These are phyloP conservation scores for Euphonia xanthogaster DNA, from an alignment of 2,797 vertebrate species.

Conservation along the genomic window DNA sequence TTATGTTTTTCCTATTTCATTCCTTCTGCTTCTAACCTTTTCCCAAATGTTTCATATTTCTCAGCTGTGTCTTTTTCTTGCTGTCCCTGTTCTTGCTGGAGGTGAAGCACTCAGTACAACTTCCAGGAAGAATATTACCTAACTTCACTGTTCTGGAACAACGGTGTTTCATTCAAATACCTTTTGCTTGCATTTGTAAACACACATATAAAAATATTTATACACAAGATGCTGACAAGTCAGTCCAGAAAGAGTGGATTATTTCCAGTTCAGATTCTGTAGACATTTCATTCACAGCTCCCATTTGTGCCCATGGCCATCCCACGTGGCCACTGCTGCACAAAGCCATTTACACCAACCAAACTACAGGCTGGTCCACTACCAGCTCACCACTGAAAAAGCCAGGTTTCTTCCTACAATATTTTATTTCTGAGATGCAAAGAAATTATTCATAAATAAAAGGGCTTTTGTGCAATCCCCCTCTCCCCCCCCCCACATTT, in stretches of 20 bases:
- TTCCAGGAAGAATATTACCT: not conserved
- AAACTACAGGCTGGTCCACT: not conserved
- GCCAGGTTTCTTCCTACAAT: not conserved
- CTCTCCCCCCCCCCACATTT: accelerated
- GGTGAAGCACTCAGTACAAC: accelerated
- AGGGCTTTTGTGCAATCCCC: not conserved
- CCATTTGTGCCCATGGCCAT: not conserved
- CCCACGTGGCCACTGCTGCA: accelerated
- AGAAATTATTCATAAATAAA: not conserved
- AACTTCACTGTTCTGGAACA: not conserved
- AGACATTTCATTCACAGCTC: not conserved
- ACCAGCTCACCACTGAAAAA: not conserved
- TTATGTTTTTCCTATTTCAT: accelerated
- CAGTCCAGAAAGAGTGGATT: not conserved
- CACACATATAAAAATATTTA: not conserved
- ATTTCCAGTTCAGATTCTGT: not conserved
- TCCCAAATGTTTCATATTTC: not conserved
- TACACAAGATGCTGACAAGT: not conserved
- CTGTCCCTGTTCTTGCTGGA: not conserved
- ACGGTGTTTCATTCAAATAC: not conserved
- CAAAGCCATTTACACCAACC: not conserved
- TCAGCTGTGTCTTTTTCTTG: too few species aligned
- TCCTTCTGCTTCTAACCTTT: not conserved
- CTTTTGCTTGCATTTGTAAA: not conserved
- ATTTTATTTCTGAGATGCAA: not conserved